Base-by-base conservation (phyloP, 1,140 invertebrate species). In the Brachystomella parvula region DNA sequence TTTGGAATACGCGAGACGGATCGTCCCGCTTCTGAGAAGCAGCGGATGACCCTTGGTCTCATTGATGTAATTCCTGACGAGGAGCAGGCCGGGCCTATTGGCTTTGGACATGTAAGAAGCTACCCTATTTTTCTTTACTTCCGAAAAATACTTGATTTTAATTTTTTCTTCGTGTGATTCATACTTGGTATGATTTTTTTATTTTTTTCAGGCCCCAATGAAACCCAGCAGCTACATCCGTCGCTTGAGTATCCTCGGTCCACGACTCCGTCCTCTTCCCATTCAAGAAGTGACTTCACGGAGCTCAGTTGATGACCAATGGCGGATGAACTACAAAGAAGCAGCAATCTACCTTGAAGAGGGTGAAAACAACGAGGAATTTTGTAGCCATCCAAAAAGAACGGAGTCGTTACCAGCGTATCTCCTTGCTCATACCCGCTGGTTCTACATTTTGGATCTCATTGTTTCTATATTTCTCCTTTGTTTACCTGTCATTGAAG, bases 311-410 rank as follows among this genome's bases (percentile, higher is more conserved):
- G 49, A 53, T 53, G 21, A 53, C 12, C 49, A 53, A 24, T 53
- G 49, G 49, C 12, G 24, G 24, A 53, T 53, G 84, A 93, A 92
- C 78, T 93, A 92, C 78, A 87, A 91, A 74, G 91, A 94, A 76
- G 67, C 67, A n/a, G 67, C 71, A 1, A 72, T 72, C 57, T 72
- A 67, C 39, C 29, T 72, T 15, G 71, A 72, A 63, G 92, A 95
- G 85, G 92, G 91, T 15, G 83, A 85, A 78, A 93, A 94, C 75
- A 95, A 95, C 81, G 91, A 94, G 77, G 94, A 94, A 77, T 94
- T 93, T 76, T 88, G 89, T 75, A 90, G 89, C 3, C 91, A 95
- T 79, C 91, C 92, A 0, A 83, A 84, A 44, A 86, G 87, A 76
- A 87, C 86, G 26, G 86, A 88, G 74, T 89, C 90, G 75, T 78